Evolutionary conservation across 1,140 invertebrate species (phyloP).

Genomic region (Hirudo medicinalis): DNA sequence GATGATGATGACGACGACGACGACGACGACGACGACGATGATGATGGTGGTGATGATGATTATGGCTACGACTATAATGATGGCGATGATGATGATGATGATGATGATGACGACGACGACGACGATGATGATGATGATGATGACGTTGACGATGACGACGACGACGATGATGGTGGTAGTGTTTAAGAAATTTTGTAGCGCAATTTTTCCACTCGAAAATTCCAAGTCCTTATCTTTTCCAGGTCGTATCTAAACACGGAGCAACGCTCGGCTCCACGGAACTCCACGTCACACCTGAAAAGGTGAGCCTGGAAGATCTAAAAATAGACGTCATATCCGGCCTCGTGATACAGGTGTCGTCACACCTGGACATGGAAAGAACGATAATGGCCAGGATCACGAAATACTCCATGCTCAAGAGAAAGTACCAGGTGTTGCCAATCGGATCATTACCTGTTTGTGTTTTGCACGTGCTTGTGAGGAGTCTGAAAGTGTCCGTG

Average conservation of each 20-base stretch:
- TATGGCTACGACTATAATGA: conserved; percentile 1
- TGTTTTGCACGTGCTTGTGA: no score
- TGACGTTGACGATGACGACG: no score
- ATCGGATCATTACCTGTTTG: conserved; percentile 1
- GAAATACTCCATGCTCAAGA: conserved; percentile 4
- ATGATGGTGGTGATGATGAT: conserved; percentile 13
- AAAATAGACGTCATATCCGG: conserved; percentile 78
- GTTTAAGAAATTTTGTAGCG: background rate
- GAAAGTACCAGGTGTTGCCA: conserved; percentile 7
- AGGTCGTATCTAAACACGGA: conserved; percentile 76
- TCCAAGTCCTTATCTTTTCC: conserved; percentile 24
- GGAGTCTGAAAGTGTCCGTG: no score
- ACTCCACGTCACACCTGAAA: conserved; percentile 76
- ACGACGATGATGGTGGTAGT: background rate
- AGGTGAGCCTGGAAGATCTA: conserved; percentile 65
- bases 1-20: conserved; percentile 7
- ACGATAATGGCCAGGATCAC: conserved; percentile 3
- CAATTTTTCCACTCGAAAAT: conserved; percentile 1
- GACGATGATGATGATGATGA: conserved; percentile 1
- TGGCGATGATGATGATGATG: conserved; percentile 14
- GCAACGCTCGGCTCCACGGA: conserved; percentile 77
- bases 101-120: conserved; percentile 18
- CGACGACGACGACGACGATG: conserved; percentile 7
- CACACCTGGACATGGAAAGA: background rate
- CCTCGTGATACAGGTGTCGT: conserved; percentile 51